Conservation (phyloP, 2,888 invertebrate species). For the Melanophora roralis region DNA sequence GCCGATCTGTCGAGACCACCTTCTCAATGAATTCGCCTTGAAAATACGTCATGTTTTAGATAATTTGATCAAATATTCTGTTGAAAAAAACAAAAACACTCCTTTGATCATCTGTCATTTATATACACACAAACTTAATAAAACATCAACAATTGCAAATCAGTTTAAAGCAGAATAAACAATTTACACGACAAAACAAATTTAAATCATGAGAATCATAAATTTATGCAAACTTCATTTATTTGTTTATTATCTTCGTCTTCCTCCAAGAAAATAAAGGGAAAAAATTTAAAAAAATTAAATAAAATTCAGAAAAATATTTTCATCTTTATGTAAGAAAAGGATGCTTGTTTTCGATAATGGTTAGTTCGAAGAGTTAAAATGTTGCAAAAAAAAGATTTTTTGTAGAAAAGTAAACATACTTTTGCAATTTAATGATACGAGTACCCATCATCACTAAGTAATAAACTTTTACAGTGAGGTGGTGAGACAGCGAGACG, state of each 20-base stretch:
- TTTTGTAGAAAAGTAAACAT: slow-evolving; percentile 30
- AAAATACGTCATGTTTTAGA: too few species aligned
- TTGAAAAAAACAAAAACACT: neutral
- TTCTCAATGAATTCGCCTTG: too few species aligned
- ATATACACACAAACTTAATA: slow-evolving; percentile 38
- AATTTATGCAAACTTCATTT: slow-evolving; percentile 38
- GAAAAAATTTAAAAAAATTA: slow-evolving; percentile 15
- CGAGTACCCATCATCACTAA: slow-evolving; percentile 24
- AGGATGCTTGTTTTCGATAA: slow-evolving; percentile 21
- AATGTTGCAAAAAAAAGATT: slow-evolving; percentile 16
- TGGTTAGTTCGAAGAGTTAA: neutral
- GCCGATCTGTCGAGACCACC: too few species aligned
- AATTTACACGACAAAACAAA: slow-evolving; percentile 15
- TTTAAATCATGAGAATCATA: slow-evolving; percentile 55
- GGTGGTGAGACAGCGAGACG: neutral
- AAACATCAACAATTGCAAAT: slow-evolving; percentile 57
- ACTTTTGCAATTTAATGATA: slow-evolving; percentile 15
- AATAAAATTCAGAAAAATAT: slow-evolving; percentile 12
- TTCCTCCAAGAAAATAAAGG: neutral
- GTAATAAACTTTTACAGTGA: neutral
- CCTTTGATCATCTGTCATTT: neutral
- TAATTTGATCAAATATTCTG: too few species aligned
- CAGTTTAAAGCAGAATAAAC: slow-evolving; percentile 40
- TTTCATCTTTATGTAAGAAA: neutral
- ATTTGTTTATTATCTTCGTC: neutral